Conservation (phyloP, 1,140 invertebrate genomes). For the Mycetomoellerius zeteki region DNA sequence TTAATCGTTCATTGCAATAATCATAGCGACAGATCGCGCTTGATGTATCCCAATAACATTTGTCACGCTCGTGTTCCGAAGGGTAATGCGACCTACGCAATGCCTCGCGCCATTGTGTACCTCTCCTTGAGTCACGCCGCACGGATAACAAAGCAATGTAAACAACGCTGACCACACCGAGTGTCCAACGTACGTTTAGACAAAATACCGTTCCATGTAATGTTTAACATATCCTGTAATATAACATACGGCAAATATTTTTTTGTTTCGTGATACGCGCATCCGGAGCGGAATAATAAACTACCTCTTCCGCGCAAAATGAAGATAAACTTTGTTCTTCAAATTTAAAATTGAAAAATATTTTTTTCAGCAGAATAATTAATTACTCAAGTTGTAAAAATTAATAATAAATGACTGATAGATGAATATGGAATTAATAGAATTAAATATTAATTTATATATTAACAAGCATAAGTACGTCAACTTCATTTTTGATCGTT, state of each 20-base stretch:
- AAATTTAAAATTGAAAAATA: not conserved
- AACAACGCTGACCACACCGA: not conserved
- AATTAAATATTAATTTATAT: constrained; percentile 23
- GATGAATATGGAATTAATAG: not conserved
- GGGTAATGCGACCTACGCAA: not conserved
- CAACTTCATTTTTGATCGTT: not conserved
- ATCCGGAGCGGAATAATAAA: not conserved
- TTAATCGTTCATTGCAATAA: not conserved
- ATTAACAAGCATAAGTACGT: not conserved
- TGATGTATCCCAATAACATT: not conserved
- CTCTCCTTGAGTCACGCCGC: not conserved
- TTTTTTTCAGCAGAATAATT: not conserved
- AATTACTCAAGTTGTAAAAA: not conserved
- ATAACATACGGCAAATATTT: not conserved
- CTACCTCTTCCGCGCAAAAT: not conserved
- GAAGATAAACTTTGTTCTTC: not conserved
- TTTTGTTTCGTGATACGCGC: not conserved
- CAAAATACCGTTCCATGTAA: not conserved
- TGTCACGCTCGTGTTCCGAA: not conserved
- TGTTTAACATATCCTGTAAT: not conserved
- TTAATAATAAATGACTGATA: not conserved
- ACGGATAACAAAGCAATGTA: constrained; percentile 8
- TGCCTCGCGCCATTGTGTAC: not conserved
- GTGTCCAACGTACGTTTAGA: not conserved
- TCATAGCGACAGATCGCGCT: not conserved